Conservation (phyloP, 2,888 invertebrate species). For the Alentia gelatinosa region DNA sequence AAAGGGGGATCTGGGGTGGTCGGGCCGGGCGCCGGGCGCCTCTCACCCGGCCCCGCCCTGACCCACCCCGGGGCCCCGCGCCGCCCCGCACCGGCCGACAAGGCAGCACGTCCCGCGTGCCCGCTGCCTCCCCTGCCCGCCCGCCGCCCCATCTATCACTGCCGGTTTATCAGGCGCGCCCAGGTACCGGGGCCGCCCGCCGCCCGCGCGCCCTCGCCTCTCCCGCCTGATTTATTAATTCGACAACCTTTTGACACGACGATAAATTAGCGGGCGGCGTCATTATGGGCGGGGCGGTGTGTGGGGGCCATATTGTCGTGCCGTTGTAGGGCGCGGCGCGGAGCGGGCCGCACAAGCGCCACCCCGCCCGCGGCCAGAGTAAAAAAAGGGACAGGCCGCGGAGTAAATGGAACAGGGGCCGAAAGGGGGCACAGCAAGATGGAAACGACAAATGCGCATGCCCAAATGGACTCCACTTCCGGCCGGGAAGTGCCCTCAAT, state of each 20-base stretch:
- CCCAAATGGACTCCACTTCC: conserved; percentile 54
- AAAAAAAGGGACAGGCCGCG: not conserved
- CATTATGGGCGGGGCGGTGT: conserved; percentile 23
- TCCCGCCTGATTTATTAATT: conserved; percentile 52
- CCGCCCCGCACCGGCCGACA: too few species aligned
- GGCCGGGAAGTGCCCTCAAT: conserved; percentile 43
- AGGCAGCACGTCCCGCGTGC: not conserved
- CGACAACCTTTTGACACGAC: conserved; percentile 49
- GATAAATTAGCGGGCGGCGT: conserved; percentile 44
- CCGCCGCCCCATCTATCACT: not conserved
- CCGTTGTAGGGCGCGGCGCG: not conserved
- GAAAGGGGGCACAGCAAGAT: conserved; percentile 39
- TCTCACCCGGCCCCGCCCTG: not conserved
- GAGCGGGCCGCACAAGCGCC: not conserved
- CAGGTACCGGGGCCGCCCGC: not conserved
- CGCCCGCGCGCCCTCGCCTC: not conserved
- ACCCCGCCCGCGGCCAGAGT: not conserved
- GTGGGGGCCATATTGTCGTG: conserved; percentile 5
- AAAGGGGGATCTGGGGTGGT: not conserved
- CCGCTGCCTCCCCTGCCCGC: not conserved
- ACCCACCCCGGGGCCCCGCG: not conserved
- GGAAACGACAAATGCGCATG: conserved; percentile 50
- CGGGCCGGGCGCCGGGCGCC: not conserved
- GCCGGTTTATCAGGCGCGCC: conserved; percentile 22
- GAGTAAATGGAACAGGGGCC: conserved; percentile 18